Percentiles rank a stretch among this genome's conserved stretches.
phyloP scores from a whole-genome alignment of 2,888 invertebrate genomes.

The Erebia palarica region DNA sequence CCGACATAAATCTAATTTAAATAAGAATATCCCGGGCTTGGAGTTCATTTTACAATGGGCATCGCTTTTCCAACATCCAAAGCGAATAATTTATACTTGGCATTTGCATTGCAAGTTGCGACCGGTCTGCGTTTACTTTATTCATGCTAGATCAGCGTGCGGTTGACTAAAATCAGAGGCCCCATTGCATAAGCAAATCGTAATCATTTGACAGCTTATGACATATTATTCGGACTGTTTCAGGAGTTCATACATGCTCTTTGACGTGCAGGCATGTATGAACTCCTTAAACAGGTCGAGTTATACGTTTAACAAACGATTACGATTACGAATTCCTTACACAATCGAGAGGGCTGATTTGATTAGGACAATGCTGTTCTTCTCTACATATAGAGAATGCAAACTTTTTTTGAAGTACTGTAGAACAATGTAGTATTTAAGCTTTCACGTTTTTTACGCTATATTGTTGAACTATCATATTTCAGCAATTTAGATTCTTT shows the following conservation, averaged over 20 bases:
- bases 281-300: too few relatives aligned
- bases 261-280: too few relatives aligned
- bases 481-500: too few relatives aligned
- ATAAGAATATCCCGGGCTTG: conserved; percentile 21
- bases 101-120: conserved; percentile 7
- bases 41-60: conserved; percentile 17
- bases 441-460: too few relatives aligned
- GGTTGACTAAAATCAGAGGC: conserved; percentile 5
- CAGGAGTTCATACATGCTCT: too few relatives aligned
- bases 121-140: neutral
- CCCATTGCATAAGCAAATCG: too few relatives aligned
- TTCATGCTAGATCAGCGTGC: conserved; percentile 9
- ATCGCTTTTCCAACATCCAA: neutral
- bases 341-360: too few relatives aligned
- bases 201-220: too few relatives aligned
- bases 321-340: too few relatives aligned
- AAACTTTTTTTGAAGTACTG: neutral
- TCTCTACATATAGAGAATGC: neutral
- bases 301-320: too few relatives aligned
- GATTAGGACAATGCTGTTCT: conserved; percentile 4
- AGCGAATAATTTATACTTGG: conserved; percentile 8
- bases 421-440: neutral
- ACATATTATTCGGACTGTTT: too few relatives aligned
- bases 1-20: conserved; percentile 26
- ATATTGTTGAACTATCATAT: too few relatives aligned